Evolutionary conservation across 37 sponge, comb jelly and placozoan genomes (phyloP).

Genomic region (Agelas oroides): DNA sequence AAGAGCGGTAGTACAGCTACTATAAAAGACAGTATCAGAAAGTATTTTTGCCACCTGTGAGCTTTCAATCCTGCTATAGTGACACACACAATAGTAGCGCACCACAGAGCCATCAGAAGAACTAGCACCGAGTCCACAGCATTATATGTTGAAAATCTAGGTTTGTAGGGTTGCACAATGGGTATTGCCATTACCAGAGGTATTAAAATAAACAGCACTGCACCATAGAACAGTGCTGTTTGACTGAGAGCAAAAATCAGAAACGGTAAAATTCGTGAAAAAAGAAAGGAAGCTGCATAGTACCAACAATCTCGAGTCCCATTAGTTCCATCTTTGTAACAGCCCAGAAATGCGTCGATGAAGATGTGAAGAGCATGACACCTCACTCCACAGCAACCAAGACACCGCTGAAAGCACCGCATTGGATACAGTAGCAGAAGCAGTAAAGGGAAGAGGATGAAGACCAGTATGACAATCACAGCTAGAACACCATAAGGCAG

Average conservation of each 20-base stretch:
- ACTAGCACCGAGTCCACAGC: background rate
- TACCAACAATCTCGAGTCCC: constrained; percentile 38
- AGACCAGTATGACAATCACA: background rate
- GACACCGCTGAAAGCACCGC: background rate
- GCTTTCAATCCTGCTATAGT: background rate
- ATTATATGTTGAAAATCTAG: background rate
- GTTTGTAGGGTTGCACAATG: constrained; percentile 1
- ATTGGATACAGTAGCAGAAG: constrained; percentile 30
- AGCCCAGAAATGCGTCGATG: constrained; percentile 55
- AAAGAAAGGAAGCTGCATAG: constrained; percentile 61
- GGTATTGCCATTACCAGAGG: background rate
- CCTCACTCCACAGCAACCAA: background rate
- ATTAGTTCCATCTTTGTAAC: constrained; percentile 61
- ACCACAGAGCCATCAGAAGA: background rate
- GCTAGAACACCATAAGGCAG: constrained; percentile 41
- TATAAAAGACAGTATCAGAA: too few relatives aligned
- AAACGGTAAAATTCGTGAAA: background rate
- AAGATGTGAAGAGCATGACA: constrained; percentile 14
- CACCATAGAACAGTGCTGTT: background rate
- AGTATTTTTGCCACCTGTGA: too few relatives aligned
- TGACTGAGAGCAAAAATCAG: background rate
- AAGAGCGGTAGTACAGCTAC: too few relatives aligned
- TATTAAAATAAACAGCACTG: background rate
- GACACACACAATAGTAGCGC: background rate
- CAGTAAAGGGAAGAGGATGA: constrained; percentile 40